Conservation (phyloP, 2,797 vertebrate genomes). For the Betta splendens region DNA sequence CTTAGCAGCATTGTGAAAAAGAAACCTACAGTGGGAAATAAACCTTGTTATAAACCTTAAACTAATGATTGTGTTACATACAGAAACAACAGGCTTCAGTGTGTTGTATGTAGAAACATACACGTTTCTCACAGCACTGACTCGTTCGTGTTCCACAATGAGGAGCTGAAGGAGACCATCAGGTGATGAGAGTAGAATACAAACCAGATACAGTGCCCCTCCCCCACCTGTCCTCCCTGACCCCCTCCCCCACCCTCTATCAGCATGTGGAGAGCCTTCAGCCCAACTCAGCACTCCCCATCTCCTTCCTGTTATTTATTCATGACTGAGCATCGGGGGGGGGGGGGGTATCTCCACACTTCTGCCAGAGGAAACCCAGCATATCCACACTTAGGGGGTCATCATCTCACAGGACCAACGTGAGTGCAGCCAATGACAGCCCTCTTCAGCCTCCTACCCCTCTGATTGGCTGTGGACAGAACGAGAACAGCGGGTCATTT, state of each 20-base stretch:
- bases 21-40: too few species aligned
- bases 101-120: too few species aligned
- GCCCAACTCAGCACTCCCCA: conserved; percentile 11
- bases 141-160: background rate
- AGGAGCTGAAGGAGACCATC: conserved; percentile 13
- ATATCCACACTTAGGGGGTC: conserved; percentile 2
- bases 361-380: background rate
- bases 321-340: conserved; percentile 26
- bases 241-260: conserved; percentile 25
- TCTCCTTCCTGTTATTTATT: conserved; percentile 36
- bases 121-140: too few species aligned
- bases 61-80: too few species aligned
- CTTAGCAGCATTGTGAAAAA: too few species aligned
- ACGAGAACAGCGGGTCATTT: conserved; percentile 35
- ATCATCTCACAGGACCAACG: conserved; percentile 10
- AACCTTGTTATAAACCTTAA: too few species aligned
- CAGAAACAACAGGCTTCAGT: too few species aligned
- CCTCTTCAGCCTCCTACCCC: conserved; percentile 19
- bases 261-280: conserved; percentile 34
- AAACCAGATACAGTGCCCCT: conserved; percentile 41
- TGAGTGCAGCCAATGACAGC: conserved; percentile 47
- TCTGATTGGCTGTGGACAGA: conserved; percentile 40
- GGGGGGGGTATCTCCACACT: background rate
- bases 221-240: conserved; percentile 28
- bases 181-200: conserved; percentile 54